Evolutionary conservation across 2,888 invertebrate genomes (phyloP), one percentile per base, ranked within the genome.

Genomic region (Hedya salicella): DNA sequence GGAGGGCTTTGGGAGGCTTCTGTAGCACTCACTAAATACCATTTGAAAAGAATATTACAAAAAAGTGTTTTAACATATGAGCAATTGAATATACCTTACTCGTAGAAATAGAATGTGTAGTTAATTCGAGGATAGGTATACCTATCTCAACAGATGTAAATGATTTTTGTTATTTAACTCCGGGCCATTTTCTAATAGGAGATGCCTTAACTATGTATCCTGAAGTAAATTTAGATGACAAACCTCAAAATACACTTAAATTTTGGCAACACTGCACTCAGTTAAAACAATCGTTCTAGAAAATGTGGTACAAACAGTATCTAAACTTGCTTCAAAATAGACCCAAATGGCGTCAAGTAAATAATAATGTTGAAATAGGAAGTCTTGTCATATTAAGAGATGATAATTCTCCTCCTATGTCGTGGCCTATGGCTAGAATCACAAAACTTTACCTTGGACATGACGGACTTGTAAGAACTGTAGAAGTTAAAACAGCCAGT

Each of bases 121-220:
- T 77, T 8, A 77, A 77, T 39, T 75, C 73, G 0, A 62, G 76
- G n/a, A 75, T 74, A 3, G 30, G 77, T 0, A 61, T 49, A 9
- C 73, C 75, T 3, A 19, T 76, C 1, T 72, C 76, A 0, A 39
- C 67, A 5, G 74, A 78, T 68, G 60, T 71, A 0, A 44, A 66
- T 21, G 75, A 78, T 16, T 63, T 70, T 4, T 14, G 50, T 1
- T 71, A 67, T 8, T 61, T 80, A 0, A 79, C 78, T 2, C 80
- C 79, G 25, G 77, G 74, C 0, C 81, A 81, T 68, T 79, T 82
- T 50, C 62, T 83, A 3, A 77, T 80, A 54, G 80, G 79, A 4
- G 4, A 75, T 11, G 69, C 76, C 1, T 14, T 69, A 5, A 60
- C 36, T 14, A 19, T 17, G 17, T 61, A 63, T 13, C 67, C 63